Percentiles rank a stretch among this genome's conserved stretches.
Conservation (phyloP, 2,797 vertebrate genomes). For the Acrossocheilus wenchowensis region DNA sequence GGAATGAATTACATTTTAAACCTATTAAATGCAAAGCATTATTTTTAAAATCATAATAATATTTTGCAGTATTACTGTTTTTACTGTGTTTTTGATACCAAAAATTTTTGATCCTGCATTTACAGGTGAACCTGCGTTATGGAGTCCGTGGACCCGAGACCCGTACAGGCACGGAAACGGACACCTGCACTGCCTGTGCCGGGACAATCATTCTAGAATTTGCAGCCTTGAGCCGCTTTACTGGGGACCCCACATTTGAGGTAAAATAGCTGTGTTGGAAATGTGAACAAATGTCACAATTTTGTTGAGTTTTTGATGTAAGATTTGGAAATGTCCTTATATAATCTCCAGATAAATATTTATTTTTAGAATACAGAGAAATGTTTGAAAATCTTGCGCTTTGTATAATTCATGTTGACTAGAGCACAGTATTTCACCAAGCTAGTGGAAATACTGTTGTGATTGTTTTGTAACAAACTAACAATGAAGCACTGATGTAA, state of each 20-base stretch:
- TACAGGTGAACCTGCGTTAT: conserved; percentile 94
- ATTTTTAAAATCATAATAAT: neutral
- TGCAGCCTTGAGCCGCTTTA: conserved; percentile 96
- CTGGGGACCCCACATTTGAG: conserved; percentile 95
- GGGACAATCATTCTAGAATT: conserved; percentile 98
- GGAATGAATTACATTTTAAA: neutral
- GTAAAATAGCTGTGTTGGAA: conserved; percentile 70
- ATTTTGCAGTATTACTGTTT: neutral
- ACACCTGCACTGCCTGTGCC: conserved; percentile 97
- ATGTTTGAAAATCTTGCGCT: neutral
- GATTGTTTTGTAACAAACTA: neutral
- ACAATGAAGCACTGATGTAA: neutral
- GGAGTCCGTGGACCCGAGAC: conserved; percentile 93
- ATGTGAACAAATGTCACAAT: neutral
- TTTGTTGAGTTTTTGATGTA: neutral
- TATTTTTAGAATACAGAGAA: neutral
- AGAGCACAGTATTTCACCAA: neutral
- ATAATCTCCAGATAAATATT: neutral
- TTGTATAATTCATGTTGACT: neutral
- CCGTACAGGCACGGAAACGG: conserved; percentile 95
- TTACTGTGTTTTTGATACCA: neutral
- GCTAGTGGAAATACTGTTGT: neutral
- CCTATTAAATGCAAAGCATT: neutral
- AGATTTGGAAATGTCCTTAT: neutral
- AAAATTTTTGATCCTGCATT: neutral